Base-by-base conservation (phyloP, 1,140 invertebrate species). In the Tetragnatha versicolor region DNA sequence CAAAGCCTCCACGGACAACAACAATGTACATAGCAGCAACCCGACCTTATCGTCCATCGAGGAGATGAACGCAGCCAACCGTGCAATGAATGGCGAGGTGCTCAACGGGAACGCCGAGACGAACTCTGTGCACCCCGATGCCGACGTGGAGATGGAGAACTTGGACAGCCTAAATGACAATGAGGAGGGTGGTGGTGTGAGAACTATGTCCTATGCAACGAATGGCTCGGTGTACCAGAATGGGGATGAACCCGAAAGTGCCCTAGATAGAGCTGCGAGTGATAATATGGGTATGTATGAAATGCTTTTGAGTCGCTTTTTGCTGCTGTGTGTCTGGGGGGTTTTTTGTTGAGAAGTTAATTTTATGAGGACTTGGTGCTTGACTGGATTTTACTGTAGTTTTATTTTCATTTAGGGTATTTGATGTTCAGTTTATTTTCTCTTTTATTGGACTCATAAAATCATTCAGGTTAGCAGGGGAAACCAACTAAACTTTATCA, bases 131-230 rank as follows among this genome's bases (percentile, higher is more conserved):
- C 75, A 49, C 63, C 83, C 88, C 45, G 86, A 87, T 80, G 86
- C 86, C 70, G 89, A 90, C 82, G 86, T 90, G 65, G 89, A 90
- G 82, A 89, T 90, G 88, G 88, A 88, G 42, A 79, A 72, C 33
- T 31, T 72, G 53, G 78, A 79, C 27, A 60, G 65, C 35, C 20
- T 69, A n/a, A 72, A 53, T 72, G 68, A 72, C 17, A 69, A 79
- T 42, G 35, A 53, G 22, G 66, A 65, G 4, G 33, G 37, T 45
- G 33, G 37, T 45, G 27, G 31, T 58, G 10, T 20, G 9, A 77
- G 78, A 39, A 79, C 78, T 79, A 31, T 79, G 35, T 53, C 66
- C 4, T 63, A 51, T 42, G 29, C 66, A 22, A 31, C 78, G n/a
- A 79, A 79, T 63, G 78, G 78, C 20, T 65, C 55, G 39, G 68